Evolutionary conservation across 2,888 invertebrate genomes (phyloP).

Genomic region (Eristalis tenax): DNA sequence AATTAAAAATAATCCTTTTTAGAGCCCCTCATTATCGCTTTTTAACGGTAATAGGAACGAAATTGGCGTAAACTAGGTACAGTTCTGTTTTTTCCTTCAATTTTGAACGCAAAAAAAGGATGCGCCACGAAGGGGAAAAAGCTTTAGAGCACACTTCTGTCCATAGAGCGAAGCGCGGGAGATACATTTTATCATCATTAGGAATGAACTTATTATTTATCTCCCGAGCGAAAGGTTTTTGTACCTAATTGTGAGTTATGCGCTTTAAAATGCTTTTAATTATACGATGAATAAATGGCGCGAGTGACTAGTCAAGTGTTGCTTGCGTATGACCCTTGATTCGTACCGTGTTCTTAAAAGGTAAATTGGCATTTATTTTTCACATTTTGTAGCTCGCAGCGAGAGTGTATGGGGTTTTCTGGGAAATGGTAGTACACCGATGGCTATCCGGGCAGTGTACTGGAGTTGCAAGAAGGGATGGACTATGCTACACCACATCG

Average conservation of each 20-base stretch:
- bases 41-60: constrained; percentile 45
- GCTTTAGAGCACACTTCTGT: constrained; percentile 31
- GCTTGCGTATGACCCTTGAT: background rate
- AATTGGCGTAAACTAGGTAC: constrained; percentile 23
- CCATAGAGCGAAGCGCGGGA: background rate
- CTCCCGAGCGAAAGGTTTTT: constrained; percentile 21
- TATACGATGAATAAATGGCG: constrained; percentile 15
- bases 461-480: too few relatives aligned
- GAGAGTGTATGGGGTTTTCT: background rate
- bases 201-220: constrained; percentile 25
- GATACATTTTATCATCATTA: constrained; percentile 36
- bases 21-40: constrained; percentile 54
- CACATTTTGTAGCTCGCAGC: background rate
- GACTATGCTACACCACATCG: too few relatives aligned
- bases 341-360: background rate
- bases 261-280: constrained; percentile 31
- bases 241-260: constrained; percentile 54
- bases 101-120: background rate
- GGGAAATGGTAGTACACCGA: too few relatives aligned
- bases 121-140: background rate
- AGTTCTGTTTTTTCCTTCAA: background rate
- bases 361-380: background rate
- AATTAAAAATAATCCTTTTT: constrained; percentile 63
- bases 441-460: too few relatives aligned
- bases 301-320: background rate